Percentiles rank a stretch among this genome's conserved stretches.
These are phyloP conservation scores for Thunnus maccoyii DNA, from an alignment of 2,113 vertebrate species.

Conservation along the genomic window DNA sequence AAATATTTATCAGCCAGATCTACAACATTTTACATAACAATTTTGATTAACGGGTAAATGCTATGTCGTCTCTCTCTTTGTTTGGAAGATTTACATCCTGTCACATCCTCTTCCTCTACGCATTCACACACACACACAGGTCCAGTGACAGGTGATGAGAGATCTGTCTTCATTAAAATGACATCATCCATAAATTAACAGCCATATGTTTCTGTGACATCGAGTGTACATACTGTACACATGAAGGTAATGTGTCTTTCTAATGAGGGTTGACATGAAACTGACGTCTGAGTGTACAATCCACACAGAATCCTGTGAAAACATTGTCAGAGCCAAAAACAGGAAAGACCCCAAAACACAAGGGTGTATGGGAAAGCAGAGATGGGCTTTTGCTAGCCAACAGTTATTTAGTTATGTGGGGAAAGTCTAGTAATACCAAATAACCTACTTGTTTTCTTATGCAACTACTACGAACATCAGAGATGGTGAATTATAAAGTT, in stretches of 20 bases:
- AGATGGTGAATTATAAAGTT: background rate
- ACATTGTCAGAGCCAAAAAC: background rate
- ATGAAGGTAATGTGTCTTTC: constrained; percentile 6
- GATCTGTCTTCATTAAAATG: constrained; percentile 34
- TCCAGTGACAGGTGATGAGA: constrained; percentile 6
- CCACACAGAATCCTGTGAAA: background rate
- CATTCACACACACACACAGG: background rate
- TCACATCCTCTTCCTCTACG: background rate
- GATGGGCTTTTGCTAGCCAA: background rate
- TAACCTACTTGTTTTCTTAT: too few species aligned
- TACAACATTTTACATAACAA: too few species aligned
- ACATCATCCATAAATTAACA: constrained; percentile 36
- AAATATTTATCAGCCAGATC: too few species aligned
- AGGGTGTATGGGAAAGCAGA: background rate
- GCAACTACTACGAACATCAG: background rate
- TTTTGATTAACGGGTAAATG: too few species aligned
- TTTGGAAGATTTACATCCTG: too few species aligned
- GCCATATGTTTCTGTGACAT: constrained; percentile 45
- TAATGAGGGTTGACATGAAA: constrained; percentile 29
- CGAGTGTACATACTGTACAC: background rate
- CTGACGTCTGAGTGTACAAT: background rate
- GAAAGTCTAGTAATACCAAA: too few species aligned
- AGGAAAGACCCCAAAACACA: background rate
- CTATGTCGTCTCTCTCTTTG: too few species aligned
- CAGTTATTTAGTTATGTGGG: too few species aligned